Base-by-base conservation (phyloP, 2,888 invertebrate genomes). In the Leucoptera coffeella region DNA sequence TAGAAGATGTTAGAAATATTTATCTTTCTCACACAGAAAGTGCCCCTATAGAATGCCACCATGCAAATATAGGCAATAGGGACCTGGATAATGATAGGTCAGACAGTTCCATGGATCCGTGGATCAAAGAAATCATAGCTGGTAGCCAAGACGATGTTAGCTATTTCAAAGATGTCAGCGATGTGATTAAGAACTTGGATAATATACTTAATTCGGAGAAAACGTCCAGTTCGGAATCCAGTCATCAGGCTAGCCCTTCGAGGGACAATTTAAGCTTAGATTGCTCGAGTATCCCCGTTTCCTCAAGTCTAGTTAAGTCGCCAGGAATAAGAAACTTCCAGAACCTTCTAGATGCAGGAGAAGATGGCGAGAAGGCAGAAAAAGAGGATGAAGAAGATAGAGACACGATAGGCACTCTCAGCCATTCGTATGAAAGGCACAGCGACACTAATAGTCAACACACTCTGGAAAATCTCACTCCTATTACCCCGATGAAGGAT, bases 181-280 rank as follows among this genome's bases (percentile, higher is more conserved):
- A 78, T 39, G 78, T 77, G 8, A 78, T 78, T 19, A 75, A 75
- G 44, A 78, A 78, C 49, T 61, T 78, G 37, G 78, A 78, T 50
- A 76, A 75, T 38, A 75, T 77, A 30, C 50, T 79, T 23, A 78
- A 76, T 30, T 65, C 74, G 1, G 78, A 79, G 42, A 77, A 75
- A 39, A 73, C 74, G 2, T 75, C 75, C 4, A 74, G 74, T 41
- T 75, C 74, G 0, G 76, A 74, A 37, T 76, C 77, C 5, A 74
- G 73, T 34, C 71, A 74, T 32, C 73, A 73, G 32, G 71, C 72
- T 15, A 74, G 73, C 37, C 74, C 74, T 3, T 65, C 64, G 8
- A 54, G 71, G 31, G 74, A 74, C 35, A 60, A 60, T 32, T 39
- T 67, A 15, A 65, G 60, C 32, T 46, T 69, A 27, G 67, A 69